A percentile compares a stretch with the other conserved stretches of the same genome.
Evolutionary conservation across 2,113 vertebrate species (phyloP).

Genomic region (Rhabdornis inornatus): DNA sequence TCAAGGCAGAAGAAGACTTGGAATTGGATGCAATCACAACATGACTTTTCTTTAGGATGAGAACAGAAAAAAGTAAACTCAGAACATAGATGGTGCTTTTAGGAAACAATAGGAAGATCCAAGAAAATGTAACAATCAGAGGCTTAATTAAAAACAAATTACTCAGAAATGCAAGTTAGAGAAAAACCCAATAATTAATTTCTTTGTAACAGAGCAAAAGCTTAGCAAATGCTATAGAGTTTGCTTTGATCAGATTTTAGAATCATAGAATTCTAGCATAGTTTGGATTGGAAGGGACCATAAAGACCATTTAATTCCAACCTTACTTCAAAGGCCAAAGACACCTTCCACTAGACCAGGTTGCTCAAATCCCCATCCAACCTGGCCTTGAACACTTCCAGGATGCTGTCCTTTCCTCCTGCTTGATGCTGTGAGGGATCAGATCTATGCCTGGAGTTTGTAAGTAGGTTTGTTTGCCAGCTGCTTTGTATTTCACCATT

Average conservation of each 20-base stretch:
- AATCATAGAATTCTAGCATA: not conserved
- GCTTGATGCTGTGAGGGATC: not conserved
- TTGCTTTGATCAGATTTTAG: not conserved
- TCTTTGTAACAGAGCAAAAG: conserved; percentile 4
- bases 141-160: not conserved
- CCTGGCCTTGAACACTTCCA: not conserved
- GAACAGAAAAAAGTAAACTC: not conserved
- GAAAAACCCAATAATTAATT: conserved; percentile 1
- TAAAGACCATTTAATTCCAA: not conserved
- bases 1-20: not conserved
- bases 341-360: not conserved
- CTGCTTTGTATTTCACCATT: not conserved
- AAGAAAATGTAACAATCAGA: not conserved
- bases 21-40: not conserved
- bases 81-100: not conserved
- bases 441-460: not conserved
- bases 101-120: not conserved
- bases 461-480: not conserved
- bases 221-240: not conserved
- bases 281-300: not conserved
- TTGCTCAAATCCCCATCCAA: not conserved
- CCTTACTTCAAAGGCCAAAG: not conserved
- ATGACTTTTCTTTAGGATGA: not conserved
- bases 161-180: conserved; percentile 20
- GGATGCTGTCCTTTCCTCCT: not conserved